phyloP scores from a whole-genome alignment of 2,797 vertebrate species.

The Sebastes aleutianus region DNA sequence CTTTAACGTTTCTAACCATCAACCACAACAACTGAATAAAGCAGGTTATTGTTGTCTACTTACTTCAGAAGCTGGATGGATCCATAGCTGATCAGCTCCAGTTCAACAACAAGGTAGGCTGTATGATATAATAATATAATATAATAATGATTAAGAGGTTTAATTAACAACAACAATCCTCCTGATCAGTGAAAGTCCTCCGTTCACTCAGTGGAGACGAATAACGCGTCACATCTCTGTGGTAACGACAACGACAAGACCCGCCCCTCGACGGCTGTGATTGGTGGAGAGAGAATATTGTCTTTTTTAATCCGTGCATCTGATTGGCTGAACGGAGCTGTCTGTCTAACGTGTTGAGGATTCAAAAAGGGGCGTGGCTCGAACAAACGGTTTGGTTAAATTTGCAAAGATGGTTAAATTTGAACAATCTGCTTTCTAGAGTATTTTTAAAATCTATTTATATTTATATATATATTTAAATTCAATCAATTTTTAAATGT shows the following conservation, averaged over 20 bases:
- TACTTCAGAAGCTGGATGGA: too few species aligned
- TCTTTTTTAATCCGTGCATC: fast-evolving
- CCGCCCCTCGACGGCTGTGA: slow-evolving; percentile 33
- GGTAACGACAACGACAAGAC: slow-evolving; percentile 46
- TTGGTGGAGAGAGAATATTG: slow-evolving; percentile 47
- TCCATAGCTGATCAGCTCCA: too few species aligned
- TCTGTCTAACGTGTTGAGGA: fast-evolving
- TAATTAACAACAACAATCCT: background rate
- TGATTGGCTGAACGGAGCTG: slow-evolving; percentile 51
- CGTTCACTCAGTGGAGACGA: slow-evolving; percentile 27
- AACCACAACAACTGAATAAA: too few species aligned
- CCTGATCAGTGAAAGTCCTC: slow-evolving; percentile 36
- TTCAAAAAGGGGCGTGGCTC: slow-evolving; percentile 20
- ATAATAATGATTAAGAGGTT: too few species aligned
- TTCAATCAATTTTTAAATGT: too few species aligned
- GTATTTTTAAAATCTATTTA: too few species aligned
- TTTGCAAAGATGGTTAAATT: slow-evolving; percentile 64
- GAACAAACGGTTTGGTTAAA: slow-evolving; percentile 30
- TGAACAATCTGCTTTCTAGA: background rate
- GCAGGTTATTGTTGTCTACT: too few species aligned
- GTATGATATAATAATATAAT: too few species aligned
- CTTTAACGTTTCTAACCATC: too few species aligned
- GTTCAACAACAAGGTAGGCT: too few species aligned
- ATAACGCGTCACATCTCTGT: slow-evolving; percentile 63
- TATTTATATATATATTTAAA: too few species aligned